phyloP scores from a whole-genome alignment of 2,113 vertebrate genomes.

The Oncorhynchus clarkii region DNA sequence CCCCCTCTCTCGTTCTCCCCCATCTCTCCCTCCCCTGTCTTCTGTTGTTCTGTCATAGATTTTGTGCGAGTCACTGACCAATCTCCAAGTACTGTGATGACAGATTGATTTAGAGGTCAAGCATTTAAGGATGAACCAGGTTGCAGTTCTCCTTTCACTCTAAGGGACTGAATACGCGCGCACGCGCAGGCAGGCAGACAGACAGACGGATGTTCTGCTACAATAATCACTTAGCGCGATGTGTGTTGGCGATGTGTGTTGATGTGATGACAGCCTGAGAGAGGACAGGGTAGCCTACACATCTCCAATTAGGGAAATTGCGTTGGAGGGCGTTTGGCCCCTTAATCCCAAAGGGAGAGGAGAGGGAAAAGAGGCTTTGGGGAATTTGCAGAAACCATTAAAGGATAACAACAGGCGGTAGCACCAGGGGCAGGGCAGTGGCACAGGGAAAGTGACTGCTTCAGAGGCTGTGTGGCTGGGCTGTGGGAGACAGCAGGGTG shows the following conservation, averaged over 20 bases:
- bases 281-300: conserved; percentile 8
- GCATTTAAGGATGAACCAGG: conserved; percentile 6
- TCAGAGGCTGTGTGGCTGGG: background rate
- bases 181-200: background rate
- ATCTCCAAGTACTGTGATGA: conserved; percentile 21
- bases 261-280: conserved; percentile 57
- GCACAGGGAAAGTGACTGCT: background rate
- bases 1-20: background rate
- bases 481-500: background rate
- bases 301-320: conserved; percentile 61
- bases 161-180: conserved; percentile 8
- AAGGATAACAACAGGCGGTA: conserved; percentile 36
- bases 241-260: conserved; percentile 51
- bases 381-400: conserved; percentile 18
- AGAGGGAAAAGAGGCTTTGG: conserved; percentile 38
- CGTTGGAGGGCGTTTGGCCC: conserved; percentile 22
- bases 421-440: conserved; percentile 1
- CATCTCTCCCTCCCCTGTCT: conserved; percentile 21
- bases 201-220: conserved; percentile 8
- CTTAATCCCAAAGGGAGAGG: conserved; percentile 41
- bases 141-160: conserved; percentile 22
- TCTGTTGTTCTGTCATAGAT: conserved; percentile 17
- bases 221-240: conserved; percentile 56
- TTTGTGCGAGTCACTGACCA: conserved; percentile 7
- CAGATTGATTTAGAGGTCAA: conserved; percentile 25